Percentiles rank a stretch among this genome's conserved stretches.
Conservation (phyloP, 1,140 invertebrate genomes). For the Penaeus japonicus region DNA sequence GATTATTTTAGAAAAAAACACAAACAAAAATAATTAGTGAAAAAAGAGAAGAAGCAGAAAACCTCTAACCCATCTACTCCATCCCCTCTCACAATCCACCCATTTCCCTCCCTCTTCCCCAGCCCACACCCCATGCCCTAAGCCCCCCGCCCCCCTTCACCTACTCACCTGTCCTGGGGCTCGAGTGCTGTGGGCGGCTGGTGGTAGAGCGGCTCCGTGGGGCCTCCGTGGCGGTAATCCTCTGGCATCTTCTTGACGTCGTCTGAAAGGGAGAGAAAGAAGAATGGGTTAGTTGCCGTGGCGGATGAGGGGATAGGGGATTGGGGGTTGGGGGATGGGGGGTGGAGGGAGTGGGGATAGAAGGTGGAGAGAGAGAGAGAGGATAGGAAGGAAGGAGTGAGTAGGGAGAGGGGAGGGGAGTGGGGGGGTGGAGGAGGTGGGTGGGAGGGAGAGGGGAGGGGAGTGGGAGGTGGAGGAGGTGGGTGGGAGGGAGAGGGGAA, state of each 20-base stretch:
- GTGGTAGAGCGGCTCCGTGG: neutral
- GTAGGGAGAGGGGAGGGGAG: neutral
- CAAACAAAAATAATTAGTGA: no score
- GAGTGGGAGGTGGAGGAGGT: neutral
- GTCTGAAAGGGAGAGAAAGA: neutral
- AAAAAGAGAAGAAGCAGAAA: no score
- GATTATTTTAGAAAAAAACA: no score
- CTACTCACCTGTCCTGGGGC: neutral
- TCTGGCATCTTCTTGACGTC: slow-evolving; percentile 6
- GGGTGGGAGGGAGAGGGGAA: neutral
- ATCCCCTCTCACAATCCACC: no score
- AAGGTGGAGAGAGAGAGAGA: neutral
- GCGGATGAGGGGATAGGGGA: neutral
- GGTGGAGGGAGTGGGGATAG: neutral
- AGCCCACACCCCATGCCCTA: no score
- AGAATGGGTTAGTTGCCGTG: neutral
- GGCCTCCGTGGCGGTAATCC: neutral
- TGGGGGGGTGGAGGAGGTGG: neutral
- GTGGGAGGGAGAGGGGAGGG: no score
- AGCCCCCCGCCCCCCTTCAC: neutral
- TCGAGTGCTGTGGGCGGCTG: neutral
- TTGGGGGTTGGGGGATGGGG: neutral
- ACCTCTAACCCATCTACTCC: no score
- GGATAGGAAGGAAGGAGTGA: neutral
- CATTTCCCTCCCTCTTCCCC: no score